Conservation (phyloP, 1,140 invertebrate species). For the Meloidogyne hapla region DNA sequence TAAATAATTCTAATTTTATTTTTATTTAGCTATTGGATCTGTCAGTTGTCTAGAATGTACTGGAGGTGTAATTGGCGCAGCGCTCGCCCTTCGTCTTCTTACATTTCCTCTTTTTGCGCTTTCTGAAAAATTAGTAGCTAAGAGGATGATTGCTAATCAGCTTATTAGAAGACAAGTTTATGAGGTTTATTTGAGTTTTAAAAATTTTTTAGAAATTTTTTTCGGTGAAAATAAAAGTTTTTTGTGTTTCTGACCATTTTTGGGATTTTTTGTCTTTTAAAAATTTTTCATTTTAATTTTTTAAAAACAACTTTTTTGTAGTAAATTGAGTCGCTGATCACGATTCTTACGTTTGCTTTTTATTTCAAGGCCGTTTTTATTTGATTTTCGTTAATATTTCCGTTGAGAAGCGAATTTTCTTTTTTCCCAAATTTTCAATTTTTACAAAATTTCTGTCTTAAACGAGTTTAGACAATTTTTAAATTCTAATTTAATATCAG, state of each 20-base stretch:
- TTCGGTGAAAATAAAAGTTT: background rate
- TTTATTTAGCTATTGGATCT: background rate
- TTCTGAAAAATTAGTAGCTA: slow-evolving; percentile 55
- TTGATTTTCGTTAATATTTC: too few species aligned
- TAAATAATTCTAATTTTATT: background rate
- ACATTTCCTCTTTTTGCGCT: background rate
- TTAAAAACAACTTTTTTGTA: background rate
- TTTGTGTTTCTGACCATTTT: background rate
- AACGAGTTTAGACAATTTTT: too few species aligned
- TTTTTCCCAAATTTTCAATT: too few species aligned
- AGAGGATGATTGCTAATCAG: slow-evolving; percentile 34
- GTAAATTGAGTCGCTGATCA: background rate
- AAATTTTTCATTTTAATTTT: background rate
- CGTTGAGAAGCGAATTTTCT: too few species aligned
- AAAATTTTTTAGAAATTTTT: background rate
- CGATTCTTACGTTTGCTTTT: too few species aligned
- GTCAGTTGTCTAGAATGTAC: background rate
- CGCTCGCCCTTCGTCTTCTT: background rate
- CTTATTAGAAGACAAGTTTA: slow-evolving; percentile 19
- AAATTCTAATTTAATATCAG: too few species aligned
- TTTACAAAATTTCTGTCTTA: too few species aligned
- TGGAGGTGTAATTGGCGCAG: background rate
- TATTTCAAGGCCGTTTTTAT: too few species aligned
- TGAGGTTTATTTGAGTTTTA: slow-evolving; percentile 4
- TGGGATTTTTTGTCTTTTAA: too few species aligned